Evolutionary conservation across 2,888 invertebrate species (phyloP), one percentile per base, ranked within the genome.

Genomic region (Torymus texanus): DNA sequence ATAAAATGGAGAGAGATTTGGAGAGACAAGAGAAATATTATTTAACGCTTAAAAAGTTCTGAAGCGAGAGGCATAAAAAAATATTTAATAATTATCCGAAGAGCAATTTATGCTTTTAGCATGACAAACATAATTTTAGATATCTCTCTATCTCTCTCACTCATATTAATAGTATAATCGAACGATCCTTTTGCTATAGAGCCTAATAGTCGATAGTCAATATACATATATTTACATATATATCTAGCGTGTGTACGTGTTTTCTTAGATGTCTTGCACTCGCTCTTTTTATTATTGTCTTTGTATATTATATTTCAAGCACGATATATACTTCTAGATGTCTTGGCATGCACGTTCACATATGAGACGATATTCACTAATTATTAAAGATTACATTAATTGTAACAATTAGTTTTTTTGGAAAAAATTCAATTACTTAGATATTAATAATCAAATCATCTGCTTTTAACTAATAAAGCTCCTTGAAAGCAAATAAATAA

Each of bases 251-350:
- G 87, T 89, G 84, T 89, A 87, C 87, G 88, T 88, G 86, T 87
- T 86, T 88, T 86, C 83, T 87, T 89, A 89, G 88, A 89, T 90
- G 88, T 89, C 85, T 86, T 89, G 89, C 89, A 89, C 88, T 87
- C 86, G 87, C 86, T 88, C 85, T 86, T 84, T 85, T 85, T 83
- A 79, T 84, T 86, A 84, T 86, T 86, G 80, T 85, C 84, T 84
- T 85, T 85, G 74, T 79, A 82, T 24, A 81, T 82, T 78, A 66
- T 75, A 81, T 83, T 83, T 83, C 68, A 82, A 84, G 85, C 84
- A 85, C 83, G 85, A 85, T 84, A 59, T 68, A 72, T 79, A 83
- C 84, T 84, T 85, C 84, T 89, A 89, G 88, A 88, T 90, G 89
- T 89, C 87, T 88, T 89, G 87, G 89, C 89, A 89, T 90, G 89